phyloP scores from a whole-genome alignment of 2,797 vertebrate genomes.

The Tenualosa ilisha region DNA sequence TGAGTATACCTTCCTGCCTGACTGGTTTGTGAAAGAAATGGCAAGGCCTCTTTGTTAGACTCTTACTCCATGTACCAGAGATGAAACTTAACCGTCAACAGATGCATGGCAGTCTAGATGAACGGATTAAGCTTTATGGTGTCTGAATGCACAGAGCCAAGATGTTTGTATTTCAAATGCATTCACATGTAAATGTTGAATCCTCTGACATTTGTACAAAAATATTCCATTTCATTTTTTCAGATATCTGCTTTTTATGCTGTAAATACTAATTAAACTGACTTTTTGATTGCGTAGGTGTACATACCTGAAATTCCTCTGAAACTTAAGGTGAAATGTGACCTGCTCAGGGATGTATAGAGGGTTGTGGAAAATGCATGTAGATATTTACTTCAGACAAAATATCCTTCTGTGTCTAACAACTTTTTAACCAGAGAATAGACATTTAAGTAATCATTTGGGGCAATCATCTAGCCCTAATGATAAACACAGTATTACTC shows the following conservation, averaged over 20 bases:
- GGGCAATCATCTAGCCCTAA: not conserved
- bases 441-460: not conserved
- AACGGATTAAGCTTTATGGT: not conserved
- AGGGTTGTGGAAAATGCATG: not conserved
- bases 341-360: not conserved
- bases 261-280: not conserved
- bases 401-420: too few relatives aligned
- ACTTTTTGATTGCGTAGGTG: not conserved
- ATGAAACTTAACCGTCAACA: constrained; percentile 30
- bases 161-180: not conserved
- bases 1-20: constrained; percentile 78
- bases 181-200: not conserved
- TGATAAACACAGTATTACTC: not conserved
- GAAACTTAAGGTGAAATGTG: not conserved
- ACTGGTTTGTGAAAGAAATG: constrained; percentile 80
- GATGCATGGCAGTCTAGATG: not conserved
- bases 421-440: not conserved
- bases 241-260: not conserved
- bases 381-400: not conserved
- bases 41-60: constrained; percentile 35
- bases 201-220: not conserved
- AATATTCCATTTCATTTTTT: not conserved
- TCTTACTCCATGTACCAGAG: constrained; percentile 20
- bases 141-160: not conserved
- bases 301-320: not conserved